Evolutionary conservation across 2,888 invertebrate species (phyloP).

Genomic region (Cinara cedri): DNA sequence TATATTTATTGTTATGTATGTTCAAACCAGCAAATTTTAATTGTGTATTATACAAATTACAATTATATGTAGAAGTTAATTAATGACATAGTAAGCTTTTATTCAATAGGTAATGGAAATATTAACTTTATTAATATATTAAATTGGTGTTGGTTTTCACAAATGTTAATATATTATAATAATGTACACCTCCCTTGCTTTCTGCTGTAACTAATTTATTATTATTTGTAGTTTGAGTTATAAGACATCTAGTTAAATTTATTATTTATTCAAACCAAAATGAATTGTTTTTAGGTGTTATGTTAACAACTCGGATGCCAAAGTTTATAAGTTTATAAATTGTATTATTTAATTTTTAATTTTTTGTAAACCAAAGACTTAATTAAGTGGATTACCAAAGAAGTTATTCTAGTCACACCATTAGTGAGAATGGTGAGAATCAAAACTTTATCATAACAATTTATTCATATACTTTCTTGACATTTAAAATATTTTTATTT

Average conservation of each 20-base stretch:
- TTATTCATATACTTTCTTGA: constrained; percentile 10
- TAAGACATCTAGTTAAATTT: constrained; percentile 37
- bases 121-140: constrained; percentile 43
- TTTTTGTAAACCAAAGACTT: constrained; percentile 50
- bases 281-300: constrained; percentile 56
- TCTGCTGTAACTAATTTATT: constrained; percentile 51
- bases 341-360: constrained; percentile 19
- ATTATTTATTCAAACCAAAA: constrained; percentile 51
- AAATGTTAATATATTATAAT: constrained; percentile 35
- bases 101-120: constrained; percentile 37
- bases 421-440: constrained; percentile 45
- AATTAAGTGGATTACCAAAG: constrained; percentile 50
- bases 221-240: constrained; percentile 43
- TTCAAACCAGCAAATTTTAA: constrained; percentile 26
- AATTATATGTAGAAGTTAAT: constrained; percentile 25
- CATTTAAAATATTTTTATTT: constrained; percentile 2
- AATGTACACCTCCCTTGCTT: constrained; percentile 38
- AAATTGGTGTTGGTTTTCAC: constrained; percentile 55
- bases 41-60: constrained; percentile 12
- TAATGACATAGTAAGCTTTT: constrained; percentile 31
- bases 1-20: constrained; percentile 14
- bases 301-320: constrained; percentile 53
- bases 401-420: constrained; percentile 54
- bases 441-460: constrained; percentile 26
- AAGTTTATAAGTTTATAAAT: constrained; percentile 48